phyloP scores from a whole-genome alignment of 1,140 invertebrate species.

The Cherax quadricarinatus region DNA sequence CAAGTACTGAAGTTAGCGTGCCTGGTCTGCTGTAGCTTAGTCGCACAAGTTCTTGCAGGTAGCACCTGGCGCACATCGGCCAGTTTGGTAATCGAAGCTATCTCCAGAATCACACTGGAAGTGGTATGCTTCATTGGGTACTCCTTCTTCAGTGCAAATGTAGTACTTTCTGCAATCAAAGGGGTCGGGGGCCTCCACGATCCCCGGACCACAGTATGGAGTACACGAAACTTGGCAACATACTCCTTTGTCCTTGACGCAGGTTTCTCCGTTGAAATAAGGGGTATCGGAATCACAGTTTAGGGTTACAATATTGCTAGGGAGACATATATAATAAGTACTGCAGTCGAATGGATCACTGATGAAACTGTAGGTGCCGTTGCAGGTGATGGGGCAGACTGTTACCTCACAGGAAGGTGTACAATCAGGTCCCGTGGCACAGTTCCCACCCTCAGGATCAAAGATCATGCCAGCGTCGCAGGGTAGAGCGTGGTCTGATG shows the following conservation, averaged over 20 bases:
- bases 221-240: background rate
- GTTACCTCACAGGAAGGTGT: background rate
- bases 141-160: constrained; percentile 13
- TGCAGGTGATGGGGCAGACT: constrained; percentile 29
- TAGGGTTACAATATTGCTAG: background rate
- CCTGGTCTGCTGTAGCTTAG: too few species aligned
- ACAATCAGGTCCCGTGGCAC: background rate
- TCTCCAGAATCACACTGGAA: constrained; percentile 8
- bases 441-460: background rate
- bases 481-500: background rate
- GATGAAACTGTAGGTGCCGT: background rate
- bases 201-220: background rate
- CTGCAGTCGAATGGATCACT: constrained; percentile 17
- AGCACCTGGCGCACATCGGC: background rate
- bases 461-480: background rate
- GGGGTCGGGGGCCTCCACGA: background rate
- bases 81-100: background rate
- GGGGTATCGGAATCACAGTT: background rate
- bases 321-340: background rate
- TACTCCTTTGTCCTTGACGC: background rate
- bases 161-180: constrained; percentile 33
- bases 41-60: too few species aligned
- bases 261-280: background rate
- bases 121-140: background rate
- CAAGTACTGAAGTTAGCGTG: too few species aligned